A percentile compares a stretch with the other conserved stretches of the same genome.
Evolutionary conservation across 1,140 invertebrate species (phyloP).

Genomic region (Heliconius hewitsoni): DNA sequence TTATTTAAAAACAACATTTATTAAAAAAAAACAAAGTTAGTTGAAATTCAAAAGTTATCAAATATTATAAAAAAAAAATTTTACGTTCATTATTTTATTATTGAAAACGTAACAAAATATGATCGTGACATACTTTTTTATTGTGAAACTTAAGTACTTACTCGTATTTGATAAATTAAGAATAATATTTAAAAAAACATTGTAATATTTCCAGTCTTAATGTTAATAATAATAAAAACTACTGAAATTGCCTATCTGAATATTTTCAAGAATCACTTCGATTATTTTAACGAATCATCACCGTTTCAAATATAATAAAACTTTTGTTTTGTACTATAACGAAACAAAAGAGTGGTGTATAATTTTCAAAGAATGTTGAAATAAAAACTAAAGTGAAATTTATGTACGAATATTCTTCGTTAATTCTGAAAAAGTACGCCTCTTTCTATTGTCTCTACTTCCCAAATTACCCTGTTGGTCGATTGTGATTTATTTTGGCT

Average conservation of each 20-base stretch:
- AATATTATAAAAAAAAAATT: too few species aligned
- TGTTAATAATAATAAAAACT: not conserved
- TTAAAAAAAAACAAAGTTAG: too few species aligned
- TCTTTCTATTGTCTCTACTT: not conserved
- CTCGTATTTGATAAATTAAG: not conserved
- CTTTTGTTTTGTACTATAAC: not conserved
- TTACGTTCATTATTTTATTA: not conserved
- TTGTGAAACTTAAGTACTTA: not conserved
- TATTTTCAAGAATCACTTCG: slow-evolving; percentile 9
- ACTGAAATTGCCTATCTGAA: not conserved
- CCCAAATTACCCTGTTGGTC: not conserved
- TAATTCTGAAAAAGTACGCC: not conserved
- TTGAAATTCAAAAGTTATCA: too few species aligned
- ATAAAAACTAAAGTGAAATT: not conserved
- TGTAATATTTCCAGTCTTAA: not conserved
- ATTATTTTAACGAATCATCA: slow-evolving; percentile 3
- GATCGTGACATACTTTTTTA: slow-evolving; percentile 8
- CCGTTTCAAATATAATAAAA: not conserved
- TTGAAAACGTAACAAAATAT: not conserved
- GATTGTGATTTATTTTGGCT: not conserved
- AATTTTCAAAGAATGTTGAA: not conserved
- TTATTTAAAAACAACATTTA: too few species aligned
- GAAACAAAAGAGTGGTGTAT: not conserved
- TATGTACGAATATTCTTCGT: not conserved
- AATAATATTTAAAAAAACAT: not conserved